These are phyloP conservation scores for Enteromius treurensis DNA, from an alignment of 2,797 vertebrate genomes.

Conservation along the genomic window DNA sequence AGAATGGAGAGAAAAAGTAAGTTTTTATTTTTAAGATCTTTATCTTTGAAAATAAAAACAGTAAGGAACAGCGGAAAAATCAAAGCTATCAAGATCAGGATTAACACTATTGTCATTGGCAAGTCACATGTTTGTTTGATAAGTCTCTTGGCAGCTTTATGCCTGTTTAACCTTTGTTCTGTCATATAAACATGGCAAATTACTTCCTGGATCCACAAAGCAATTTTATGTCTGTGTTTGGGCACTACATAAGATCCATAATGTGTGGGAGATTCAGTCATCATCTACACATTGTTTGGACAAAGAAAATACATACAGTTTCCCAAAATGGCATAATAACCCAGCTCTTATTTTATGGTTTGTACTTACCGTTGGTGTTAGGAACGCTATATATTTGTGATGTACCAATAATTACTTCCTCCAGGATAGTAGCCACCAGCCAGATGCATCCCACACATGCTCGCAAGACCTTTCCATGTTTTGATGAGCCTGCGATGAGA, in stretches of 20 bases:
- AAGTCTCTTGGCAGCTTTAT: background rate
- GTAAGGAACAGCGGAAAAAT: background rate
- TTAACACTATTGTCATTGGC: background rate
- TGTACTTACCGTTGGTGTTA: background rate
- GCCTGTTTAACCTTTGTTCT: conserved; percentile 27
- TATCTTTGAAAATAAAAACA: background rate
- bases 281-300: background rate
- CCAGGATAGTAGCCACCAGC: conserved; percentile 87
- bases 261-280: background rate
- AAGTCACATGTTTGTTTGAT: conserved; percentile 27
- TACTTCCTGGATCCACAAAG: conserved; percentile 4
- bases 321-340: background rate
- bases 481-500: conserved; percentile 90
- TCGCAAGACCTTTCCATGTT: conserved; percentile 91
- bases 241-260: background rate
- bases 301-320: background rate
- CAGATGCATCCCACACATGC: conserved; percentile 89
- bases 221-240: background rate
- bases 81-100: background rate
- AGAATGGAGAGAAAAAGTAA: conserved; percentile 62
- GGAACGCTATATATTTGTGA: background rate
- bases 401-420: background rate
- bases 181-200: background rate
- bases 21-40: conserved; percentile 44
- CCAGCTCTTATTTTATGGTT: background rate